Evolutionary conservation across 2,113 vertebrate genomes (phyloP).

Genomic region (Polypterus bichir): DNA sequence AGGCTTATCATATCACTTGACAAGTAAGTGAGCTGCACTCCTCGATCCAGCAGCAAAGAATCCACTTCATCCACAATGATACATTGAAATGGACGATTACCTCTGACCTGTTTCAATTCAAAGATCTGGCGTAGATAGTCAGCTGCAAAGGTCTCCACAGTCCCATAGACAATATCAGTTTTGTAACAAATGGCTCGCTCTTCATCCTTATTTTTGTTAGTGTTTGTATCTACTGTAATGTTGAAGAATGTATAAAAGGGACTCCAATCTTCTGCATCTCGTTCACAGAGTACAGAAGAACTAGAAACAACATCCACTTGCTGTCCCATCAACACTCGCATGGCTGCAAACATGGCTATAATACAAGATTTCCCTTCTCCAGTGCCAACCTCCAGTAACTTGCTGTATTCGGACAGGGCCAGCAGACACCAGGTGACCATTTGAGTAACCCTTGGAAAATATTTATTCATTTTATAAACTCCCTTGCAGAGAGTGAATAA

Average conservation of each 20-base stretch:
- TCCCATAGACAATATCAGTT: slow-evolving; percentile 41
- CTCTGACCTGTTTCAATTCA: slow-evolving; percentile 18
- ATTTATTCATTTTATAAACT: slow-evolving; percentile 4
- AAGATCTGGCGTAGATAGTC: slow-evolving; percentile 31
- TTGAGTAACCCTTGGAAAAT: slow-evolving; percentile 29
- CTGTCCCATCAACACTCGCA: slow-evolving; percentile 16
- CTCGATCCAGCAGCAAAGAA: slow-evolving; percentile 41
- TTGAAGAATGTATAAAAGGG: slow-evolving; percentile 4
- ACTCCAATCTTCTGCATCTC: slow-evolving; percentile 17
- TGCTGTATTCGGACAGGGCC: slow-evolving; percentile 30
- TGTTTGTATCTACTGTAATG: slow-evolving; percentile 26
- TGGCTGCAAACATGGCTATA: slow-evolving; percentile 45
- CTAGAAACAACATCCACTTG: slow-evolving; percentile 20
- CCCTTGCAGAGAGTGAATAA: slow-evolving; percentile 15
- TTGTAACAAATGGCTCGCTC: slow-evolving; percentile 22
- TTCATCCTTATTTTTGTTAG: slow-evolving; percentile 1
- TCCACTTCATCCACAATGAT: slow-evolving; percentile 44
- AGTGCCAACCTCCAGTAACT: slow-evolving; percentile 33
- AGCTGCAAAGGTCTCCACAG: slow-evolving; percentile 30
- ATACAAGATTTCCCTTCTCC: slow-evolving; percentile 44
- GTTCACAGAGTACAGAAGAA: slow-evolving; percentile 17
- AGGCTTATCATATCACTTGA: slow-evolving; percentile 24
- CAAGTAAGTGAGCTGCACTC: slow-evolving; percentile 26
- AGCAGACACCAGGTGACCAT: slow-evolving; percentile 43
- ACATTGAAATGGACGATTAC: slow-evolving; percentile 30